Conservation (phyloP, 2,113 vertebrate species). For the Cichladusa arquata region DNA sequence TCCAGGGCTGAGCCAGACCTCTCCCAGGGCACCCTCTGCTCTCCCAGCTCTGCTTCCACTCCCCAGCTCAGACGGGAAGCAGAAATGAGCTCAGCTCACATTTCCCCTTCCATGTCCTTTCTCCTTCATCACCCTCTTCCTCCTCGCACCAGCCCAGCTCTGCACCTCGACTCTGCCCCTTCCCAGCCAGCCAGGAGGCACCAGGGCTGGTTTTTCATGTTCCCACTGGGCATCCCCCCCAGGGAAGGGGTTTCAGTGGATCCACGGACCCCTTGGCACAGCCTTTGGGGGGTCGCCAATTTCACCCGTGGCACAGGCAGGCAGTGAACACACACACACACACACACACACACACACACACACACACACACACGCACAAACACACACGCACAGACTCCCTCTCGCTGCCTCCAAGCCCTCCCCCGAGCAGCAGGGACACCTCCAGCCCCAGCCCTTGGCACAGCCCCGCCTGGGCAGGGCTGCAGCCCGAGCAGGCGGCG, state of each 20-base stretch:
- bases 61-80: not conserved
- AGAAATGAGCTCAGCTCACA: not conserved
- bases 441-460: not conserved
- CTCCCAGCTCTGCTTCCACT: fast-evolving
- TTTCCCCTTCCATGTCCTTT: not conserved
- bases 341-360: too few species aligned
- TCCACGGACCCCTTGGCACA: fast-evolving
- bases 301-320: not conserved
- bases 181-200: not conserved
- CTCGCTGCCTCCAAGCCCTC: not conserved
- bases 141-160: fast-evolving
- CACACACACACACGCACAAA: not conserved
- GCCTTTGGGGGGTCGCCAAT: not conserved
- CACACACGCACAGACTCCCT: too few species aligned
- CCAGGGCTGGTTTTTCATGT: fast-evolving
- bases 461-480: not conserved
- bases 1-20: too few species aligned
- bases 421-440: fast-evolving
- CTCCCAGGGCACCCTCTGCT: not conserved
- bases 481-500: not conserved
- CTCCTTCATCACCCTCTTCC: not conserved
- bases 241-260: not conserved
- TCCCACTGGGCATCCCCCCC: not conserved
- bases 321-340: not conserved
- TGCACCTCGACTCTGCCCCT: not conserved